A percentile compares a stretch with the other conserved stretches of the same genome.
phyloP scores from a whole-genome alignment of 2,888 invertebrate genomes.

The Eupithecia tripunctaria region DNA sequence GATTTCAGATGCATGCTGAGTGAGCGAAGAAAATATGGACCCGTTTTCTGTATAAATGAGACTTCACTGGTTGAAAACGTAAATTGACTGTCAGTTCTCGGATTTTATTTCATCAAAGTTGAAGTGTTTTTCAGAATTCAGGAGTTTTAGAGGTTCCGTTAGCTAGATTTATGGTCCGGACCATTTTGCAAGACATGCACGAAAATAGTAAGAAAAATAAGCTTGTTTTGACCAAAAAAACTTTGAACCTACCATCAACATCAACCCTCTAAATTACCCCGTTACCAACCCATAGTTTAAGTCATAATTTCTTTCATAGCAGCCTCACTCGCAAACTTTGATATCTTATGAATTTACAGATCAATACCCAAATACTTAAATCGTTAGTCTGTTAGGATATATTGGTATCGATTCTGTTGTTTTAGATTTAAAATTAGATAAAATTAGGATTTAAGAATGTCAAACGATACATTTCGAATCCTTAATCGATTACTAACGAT shows the following conservation, averaged over 20 bases:
- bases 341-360: too few relatives aligned
- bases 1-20: background rate
- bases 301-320: background rate
- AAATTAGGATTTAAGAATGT: too few relatives aligned
- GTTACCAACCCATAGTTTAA: background rate
- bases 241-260: too few relatives aligned
- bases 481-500: too few relatives aligned
- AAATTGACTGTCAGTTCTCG: slow-evolving; percentile 33
- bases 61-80: slow-evolving; percentile 31
- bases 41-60: slow-evolving; percentile 8
- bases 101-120: slow-evolving; percentile 31
- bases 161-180: background rate
- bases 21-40: background rate
- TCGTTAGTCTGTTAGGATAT: too few relatives aligned
- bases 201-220: background rate
- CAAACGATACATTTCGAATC: too few relatives aligned
- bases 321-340: background rate
- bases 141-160: background rate
- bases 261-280: background rate
- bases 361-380: too few relatives aligned
- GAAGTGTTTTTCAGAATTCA: slow-evolving; percentile 26
- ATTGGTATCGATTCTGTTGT: too few relatives aligned
- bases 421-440: too few relatives aligned
- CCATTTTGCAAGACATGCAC: background rate
- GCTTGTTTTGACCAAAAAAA: too few relatives aligned